Evolutionary conservation across 2,113 vertebrate species (phyloP).

Genomic region (Apaloderma vittatum): DNA sequence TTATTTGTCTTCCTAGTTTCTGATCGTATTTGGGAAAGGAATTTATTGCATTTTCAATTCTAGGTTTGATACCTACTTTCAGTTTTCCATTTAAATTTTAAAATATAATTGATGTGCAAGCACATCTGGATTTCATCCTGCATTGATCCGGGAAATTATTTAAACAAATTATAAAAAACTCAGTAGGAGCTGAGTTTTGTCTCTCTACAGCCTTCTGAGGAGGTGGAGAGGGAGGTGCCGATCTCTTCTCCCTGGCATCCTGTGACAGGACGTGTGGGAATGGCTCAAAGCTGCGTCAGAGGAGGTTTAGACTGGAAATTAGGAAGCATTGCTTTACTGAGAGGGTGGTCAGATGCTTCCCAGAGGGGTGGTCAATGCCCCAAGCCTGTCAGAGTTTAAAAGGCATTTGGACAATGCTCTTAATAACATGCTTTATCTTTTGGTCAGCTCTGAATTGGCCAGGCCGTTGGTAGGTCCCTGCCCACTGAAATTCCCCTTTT

Average conservation of each 20-base stretch:
- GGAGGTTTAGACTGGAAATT: neutral
- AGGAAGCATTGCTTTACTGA: neutral
- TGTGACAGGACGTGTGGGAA: accelerated
- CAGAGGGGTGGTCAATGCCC: neutral
- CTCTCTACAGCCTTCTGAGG: neutral
- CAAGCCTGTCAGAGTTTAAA: neutral
- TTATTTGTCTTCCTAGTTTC: neutral
- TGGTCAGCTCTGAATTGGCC: neutral
- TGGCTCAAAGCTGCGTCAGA: neutral
- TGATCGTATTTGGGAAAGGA: neutral
- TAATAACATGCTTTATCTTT: neutral
- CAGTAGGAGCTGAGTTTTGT: neutral
- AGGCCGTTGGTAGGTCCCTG: neutral
- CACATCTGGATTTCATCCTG: neutral
- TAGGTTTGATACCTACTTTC: neutral
- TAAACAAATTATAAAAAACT: neutral
- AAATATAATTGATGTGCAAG: neutral
- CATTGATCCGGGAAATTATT: neutral
- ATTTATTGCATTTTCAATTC: neutral
- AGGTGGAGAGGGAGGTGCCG: neutral
- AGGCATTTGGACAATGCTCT: neutral
- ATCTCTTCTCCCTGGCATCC: neutral
- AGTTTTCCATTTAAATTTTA: neutral
- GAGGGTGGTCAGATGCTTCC: neutral
- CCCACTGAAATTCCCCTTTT: neutral